Evolutionary conservation across 2,888 invertebrate species (phyloP).

Genomic region (Seira musarum): DNA sequence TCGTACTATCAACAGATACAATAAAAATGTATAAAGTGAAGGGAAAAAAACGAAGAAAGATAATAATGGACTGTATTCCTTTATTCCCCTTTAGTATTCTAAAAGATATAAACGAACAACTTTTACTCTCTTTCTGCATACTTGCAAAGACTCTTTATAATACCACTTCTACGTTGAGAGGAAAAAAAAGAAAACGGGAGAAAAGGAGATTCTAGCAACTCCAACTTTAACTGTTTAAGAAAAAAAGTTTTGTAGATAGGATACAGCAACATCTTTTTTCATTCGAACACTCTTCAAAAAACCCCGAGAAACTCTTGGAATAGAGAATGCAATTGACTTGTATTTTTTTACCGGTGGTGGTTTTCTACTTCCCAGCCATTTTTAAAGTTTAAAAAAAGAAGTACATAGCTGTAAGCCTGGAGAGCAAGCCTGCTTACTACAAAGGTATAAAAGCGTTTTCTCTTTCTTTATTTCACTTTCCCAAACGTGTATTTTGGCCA

Average conservation of each 20-base stretch:
- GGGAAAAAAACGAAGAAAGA: neutral
- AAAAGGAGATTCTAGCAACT: neutral
- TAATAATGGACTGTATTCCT: constrained; percentile 15
- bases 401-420: no score
- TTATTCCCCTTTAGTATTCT: constrained; percentile 15
- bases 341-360: constrained; percentile 9
- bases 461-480: no score
- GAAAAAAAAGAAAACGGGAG: neutral
- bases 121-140: neutral
- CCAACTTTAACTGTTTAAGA: neutral
- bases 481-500: no score
- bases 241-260: neutral
- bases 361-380: neutral
- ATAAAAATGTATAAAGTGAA: constrained; percentile 7
- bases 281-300: constrained; percentile 3
- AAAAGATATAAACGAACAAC: neutral
- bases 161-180: neutral
- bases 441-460: no score
- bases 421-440: no score
- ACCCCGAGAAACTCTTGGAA: neutral
- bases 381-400: no score
- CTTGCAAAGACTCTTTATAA: neutral
- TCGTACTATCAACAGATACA: constrained; percentile 8
- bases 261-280: constrained; percentile 7
- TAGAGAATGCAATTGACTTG: constrained; percentile 3